Evolutionary conservation across 2,888 invertebrate species (phyloP).

Genomic region (Acrobasis suavella): DNA sequence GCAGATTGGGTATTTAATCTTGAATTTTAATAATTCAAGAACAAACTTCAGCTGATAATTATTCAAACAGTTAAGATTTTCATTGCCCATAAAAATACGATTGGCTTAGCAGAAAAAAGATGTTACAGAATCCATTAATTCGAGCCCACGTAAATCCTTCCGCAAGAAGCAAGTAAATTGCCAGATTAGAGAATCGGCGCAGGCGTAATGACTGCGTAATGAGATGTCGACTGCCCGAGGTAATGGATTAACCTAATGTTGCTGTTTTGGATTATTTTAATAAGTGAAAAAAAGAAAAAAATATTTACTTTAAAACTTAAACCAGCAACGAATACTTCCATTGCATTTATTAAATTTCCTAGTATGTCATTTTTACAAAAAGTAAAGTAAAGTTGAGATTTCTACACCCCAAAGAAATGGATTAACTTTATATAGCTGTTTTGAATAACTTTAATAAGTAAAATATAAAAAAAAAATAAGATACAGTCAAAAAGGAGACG

Average conservation of each 20-base stretch:
- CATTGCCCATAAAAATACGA: slow-evolving; percentile 15
- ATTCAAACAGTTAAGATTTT: slow-evolving; percentile 11
- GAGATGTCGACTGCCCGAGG: slow-evolving; percentile 22
- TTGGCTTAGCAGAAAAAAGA: slow-evolving; percentile 20
- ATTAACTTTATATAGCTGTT: too few species aligned
- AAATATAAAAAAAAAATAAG: too few species aligned
- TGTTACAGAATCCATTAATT: slow-evolving; percentile 21
- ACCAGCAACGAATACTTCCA: too few species aligned
- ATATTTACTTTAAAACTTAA: too few species aligned
- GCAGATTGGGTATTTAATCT: neutral
- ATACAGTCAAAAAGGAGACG: too few species aligned
- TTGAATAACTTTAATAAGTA: too few species aligned
- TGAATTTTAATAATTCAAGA: neutral
- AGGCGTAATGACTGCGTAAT: slow-evolving; percentile 41
- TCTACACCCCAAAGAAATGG: too few species aligned
- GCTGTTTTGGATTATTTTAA: slow-evolving; percentile 6
- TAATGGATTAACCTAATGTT: slow-evolving; percentile 22
- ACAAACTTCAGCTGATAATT: slow-evolving; percentile 15
- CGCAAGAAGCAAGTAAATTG: slow-evolving; percentile 39
- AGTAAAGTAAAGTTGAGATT: too few species aligned
- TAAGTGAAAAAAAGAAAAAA: too few species aligned
- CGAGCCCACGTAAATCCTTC: slow-evolving; percentile 22
- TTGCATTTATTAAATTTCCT: too few species aligned
- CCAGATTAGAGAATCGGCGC: slow-evolving; percentile 46
- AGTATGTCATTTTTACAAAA: too few species aligned